A percentile compares a stretch with the other conserved stretches of the same genome.
phyloP scores from a whole-genome alignment of 2,888 invertebrate species.

The Tipula vernalis region DNA sequence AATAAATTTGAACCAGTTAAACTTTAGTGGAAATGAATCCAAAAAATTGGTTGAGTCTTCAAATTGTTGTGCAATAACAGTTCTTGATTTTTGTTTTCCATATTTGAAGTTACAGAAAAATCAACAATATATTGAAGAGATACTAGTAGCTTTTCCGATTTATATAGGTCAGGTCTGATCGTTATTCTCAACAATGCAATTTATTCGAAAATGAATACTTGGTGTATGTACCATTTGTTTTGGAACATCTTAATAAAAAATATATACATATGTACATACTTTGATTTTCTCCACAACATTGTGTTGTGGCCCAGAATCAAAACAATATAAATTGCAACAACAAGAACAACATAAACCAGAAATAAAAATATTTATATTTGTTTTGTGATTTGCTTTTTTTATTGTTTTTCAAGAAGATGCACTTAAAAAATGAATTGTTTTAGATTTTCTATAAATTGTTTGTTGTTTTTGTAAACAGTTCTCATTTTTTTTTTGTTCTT shows the following conservation, averaged over 20 bases:
- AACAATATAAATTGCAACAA: not conserved
- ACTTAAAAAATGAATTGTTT: slow-evolving; percentile 4
- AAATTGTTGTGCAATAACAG: too few species aligned
- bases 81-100: too few species aligned
- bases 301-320: not conserved
- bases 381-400: not conserved
- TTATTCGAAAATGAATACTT: too few species aligned
- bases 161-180: too few species aligned
- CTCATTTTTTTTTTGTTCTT: not conserved
- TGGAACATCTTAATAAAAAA: not conserved
- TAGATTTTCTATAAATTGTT: not conserved
- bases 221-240: not conserved
- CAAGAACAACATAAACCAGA: not conserved
- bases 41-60: too few species aligned
- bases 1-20: too few species aligned
- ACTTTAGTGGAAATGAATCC: too few species aligned
- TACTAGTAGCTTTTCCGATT: too few species aligned
- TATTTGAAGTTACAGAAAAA: too few species aligned
- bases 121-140: too few species aligned
- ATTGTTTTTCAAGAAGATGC: not conserved
- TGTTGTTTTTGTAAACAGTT: not conserved
- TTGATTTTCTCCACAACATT: not conserved
- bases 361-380: not conserved
- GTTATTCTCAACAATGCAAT: too few species aligned
- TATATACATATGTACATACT: not conserved